Evolutionary conservation across 2,797 vertebrate species (phyloP).

Genomic region (Antennarius maculatus): DNA sequence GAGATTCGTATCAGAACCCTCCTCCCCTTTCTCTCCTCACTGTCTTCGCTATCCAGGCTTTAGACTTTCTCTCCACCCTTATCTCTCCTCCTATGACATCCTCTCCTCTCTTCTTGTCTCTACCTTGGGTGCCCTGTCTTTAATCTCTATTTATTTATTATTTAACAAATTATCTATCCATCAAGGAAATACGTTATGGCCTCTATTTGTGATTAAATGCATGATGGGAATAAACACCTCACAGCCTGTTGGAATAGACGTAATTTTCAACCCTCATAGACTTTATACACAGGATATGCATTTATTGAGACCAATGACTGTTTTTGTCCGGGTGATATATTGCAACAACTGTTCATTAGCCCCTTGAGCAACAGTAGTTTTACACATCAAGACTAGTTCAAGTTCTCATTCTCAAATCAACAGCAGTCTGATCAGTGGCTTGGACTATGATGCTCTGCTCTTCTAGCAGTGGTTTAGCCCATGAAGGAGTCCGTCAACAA

Average conservation of each 20-base stretch:
- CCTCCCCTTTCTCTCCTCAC: slow-evolving; percentile 60
- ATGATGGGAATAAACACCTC: slow-evolving; percentile 30
- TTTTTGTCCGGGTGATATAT: slow-evolving; percentile 3
- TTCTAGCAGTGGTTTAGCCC: no score
- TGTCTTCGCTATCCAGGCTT: slow-evolving; percentile 64
- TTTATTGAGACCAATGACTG: slow-evolving; percentile 3
- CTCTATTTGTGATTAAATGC: slow-evolving; percentile 52
- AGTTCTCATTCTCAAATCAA: no score
- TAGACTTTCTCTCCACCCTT: slow-evolving; percentile 63
- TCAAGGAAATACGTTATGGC: slow-evolving; percentile 39
- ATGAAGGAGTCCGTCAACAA: no score
- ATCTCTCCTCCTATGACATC: slow-evolving; percentile 62
- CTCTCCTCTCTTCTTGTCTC: slow-evolving; percentile 43
- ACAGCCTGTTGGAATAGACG: slow-evolving; percentile 38
- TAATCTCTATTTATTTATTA: slow-evolving; percentile 52
- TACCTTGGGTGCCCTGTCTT: slow-evolving; percentile 36
- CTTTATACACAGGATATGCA: slow-evolving; percentile 4
- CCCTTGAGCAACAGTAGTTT: slow-evolving; percentile 6
- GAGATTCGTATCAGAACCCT: slow-evolving; percentile 77
- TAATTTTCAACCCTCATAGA: slow-evolving; percentile 15
- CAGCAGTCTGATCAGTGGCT: no score
- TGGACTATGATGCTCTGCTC: no score
- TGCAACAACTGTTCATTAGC: slow-evolving; percentile 14
- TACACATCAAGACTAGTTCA: no score
- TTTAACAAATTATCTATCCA: slow-evolving; percentile 6